These are phyloP conservation scores for Sibirionetta formosa DNA, from an alignment of 2,797 vertebrate species.

Conservation along the genomic window DNA sequence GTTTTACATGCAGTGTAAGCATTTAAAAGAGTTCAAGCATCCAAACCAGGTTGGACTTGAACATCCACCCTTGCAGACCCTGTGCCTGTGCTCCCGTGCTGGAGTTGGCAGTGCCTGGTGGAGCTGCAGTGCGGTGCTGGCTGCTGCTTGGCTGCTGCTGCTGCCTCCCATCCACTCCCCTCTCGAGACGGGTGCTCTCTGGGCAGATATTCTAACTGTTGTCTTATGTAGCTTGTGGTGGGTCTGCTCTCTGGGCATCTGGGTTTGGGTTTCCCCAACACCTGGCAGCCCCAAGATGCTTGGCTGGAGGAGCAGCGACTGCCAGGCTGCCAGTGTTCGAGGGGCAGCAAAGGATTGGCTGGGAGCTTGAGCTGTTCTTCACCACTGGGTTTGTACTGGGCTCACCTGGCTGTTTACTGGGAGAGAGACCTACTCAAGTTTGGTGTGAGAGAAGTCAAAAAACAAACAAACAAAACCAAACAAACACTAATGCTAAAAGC, in stretches of 20 bases:
- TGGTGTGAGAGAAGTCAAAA: too few relatives aligned
- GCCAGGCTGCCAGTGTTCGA: neutral
- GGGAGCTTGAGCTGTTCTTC: neutral
- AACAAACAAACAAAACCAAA: neutral
- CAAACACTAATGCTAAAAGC: accelerated
- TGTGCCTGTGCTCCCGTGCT: accelerated
- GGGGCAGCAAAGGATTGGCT: neutral
- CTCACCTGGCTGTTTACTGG: neutral
- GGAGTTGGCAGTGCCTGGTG: accelerated
- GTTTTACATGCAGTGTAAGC: neutral
- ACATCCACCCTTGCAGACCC: accelerated
- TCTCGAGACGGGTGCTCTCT: neutral
- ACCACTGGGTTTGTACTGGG: neutral
- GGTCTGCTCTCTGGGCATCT: neutral
- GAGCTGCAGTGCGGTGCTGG: accelerated
- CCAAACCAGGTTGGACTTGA: neutral
- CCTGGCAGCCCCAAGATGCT: neutral
- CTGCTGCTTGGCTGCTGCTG: neutral
- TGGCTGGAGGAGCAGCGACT: neutral
- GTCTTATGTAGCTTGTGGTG: accelerated
- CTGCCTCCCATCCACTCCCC: neutral
- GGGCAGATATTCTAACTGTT: neutral
- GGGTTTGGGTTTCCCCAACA: neutral
- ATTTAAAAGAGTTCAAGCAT: neutral
- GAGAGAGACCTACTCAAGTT: neutral